These are phyloP conservation scores for Nansenia antarctica DNA, from an alignment of 2,113 vertebrate species.

Conservation along the genomic window DNA sequence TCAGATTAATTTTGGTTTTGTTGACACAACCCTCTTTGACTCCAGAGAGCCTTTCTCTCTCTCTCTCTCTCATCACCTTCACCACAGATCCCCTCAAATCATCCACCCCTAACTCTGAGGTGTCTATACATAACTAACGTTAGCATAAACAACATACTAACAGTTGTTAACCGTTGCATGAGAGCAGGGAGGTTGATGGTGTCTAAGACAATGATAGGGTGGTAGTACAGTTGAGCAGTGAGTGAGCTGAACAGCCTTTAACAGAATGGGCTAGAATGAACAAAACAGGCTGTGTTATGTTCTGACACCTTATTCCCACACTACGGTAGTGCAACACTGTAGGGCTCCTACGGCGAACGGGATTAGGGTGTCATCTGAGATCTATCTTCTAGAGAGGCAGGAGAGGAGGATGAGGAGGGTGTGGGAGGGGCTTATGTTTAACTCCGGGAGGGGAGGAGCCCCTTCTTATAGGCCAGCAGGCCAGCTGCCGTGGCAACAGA, in stretches of 20 bases:
- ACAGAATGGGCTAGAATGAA: too few species aligned
- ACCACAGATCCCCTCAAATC: background rate
- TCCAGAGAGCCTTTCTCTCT: background rate
- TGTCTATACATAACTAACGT: background rate
- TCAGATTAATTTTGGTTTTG: constrained; percentile 16
- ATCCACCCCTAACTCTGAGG: background rate
- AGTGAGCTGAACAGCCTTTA: constrained; percentile 30
- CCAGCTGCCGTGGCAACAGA: constrained; percentile 68
- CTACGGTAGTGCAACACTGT: constrained; percentile 20
- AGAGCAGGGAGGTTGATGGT: background rate
- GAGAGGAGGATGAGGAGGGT: background rate
- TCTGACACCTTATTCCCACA: too few species aligned
- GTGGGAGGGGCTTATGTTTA: constrained; percentile 44
- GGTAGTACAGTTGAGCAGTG: constrained; percentile 3
- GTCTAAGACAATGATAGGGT: constrained; percentile 4
- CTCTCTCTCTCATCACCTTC: background rate
- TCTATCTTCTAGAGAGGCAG: background rate
- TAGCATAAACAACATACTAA: background rate
- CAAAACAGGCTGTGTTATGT: too few species aligned
- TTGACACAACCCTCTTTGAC: background rate
- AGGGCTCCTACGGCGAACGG: constrained; percentile 13
- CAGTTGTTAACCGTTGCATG: background rate
- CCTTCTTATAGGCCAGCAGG: constrained; percentile 82
- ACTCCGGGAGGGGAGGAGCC: constrained; percentile 68
- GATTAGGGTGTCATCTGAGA: constrained; percentile 13